Base-by-base conservation (phyloP, 2,797 vertebrate species). In the Cryptoblepharus egeriae region DNA sequence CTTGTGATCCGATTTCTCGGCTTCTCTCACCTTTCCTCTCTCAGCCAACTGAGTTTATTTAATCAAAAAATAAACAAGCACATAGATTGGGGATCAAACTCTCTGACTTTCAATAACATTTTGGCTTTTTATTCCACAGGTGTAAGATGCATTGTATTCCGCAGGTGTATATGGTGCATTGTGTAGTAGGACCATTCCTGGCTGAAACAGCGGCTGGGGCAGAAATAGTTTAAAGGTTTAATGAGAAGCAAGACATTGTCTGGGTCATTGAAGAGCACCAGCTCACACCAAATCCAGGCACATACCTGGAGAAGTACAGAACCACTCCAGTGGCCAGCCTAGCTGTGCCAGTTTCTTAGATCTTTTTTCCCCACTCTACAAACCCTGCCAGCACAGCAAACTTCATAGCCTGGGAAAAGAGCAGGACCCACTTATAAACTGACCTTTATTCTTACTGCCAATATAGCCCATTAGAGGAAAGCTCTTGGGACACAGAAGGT, bases 21-120 rank as follows among this genome's bases (percentile, higher is more conserved):
- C 83, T 82, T 85, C 77, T 32, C 18, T 80, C 58, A 77, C 81
- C 87, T 52, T 60, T 90, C 82, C 88, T 88, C 89, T 90, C 89
- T 60, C 78, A 71, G 87, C 71, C 79, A 70, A 72, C 79, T 84
- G 77, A 90, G 72, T 89, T 91, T 93, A 90, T 88, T 79, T 22
- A 87, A 78, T 3, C 2, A 70, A 80, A 90, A 88, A 85, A 77
- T 86, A 90, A 93, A 93, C 79, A 91, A 90, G 84, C 75, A 90
- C 70, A 89, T 30, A 78, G 28, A 10, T 81, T 16, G 28, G 22
- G 69, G 9, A 64, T 30, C 16, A 24, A 58, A 58, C 61, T 15
- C 3, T 28, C 32, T 39, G 24, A 6, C 13, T 49, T 28, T 79
- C n/a, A 45, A 5, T 8, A 32, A 24, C n/a, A n/a, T 58, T 52